These are phyloP conservation scores for Psammodynastes pulverulentus DNA, from an alignment of 2,113 vertebrate genomes.

Conservation along the genomic window DNA sequence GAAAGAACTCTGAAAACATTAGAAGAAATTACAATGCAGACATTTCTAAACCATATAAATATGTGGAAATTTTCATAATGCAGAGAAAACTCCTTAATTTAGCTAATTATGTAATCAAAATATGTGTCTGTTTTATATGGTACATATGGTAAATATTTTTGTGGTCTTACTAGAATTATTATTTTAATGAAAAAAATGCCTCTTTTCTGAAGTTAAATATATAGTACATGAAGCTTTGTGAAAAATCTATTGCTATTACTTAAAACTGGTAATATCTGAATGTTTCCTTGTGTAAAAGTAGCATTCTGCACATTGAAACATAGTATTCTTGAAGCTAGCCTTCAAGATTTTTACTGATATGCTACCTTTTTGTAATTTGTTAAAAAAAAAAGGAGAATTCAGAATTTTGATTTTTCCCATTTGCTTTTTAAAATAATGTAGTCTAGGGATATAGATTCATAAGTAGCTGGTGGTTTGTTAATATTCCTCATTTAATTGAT, in stretches of 20 bases:
- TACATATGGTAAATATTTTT: background rate
- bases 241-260: background rate
- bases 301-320: background rate
- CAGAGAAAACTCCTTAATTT: background rate
- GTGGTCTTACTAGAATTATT: background rate
- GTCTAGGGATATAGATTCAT: background rate
- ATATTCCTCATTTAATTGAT: background rate
- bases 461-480: background rate
- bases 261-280: background rate
- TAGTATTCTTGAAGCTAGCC: background rate
- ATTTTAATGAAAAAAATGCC: background rate
- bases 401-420: background rate
- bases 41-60: background rate
- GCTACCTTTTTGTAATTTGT: background rate
- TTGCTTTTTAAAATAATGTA: background rate
- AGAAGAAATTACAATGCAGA: background rate
- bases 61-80: background rate
- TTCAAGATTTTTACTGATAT: background rate
- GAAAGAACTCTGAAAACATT: background rate
- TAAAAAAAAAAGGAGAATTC: background rate
- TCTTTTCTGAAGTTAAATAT: background rate
- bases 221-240: background rate
- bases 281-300: background rate
- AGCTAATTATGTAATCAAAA: background rate
- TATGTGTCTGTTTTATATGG: background rate